A percentile compares a stretch with the other conserved stretches of the same genome.
phyloP scores from a whole-genome alignment of 2,888 invertebrate species.

The Hirtodrosophila duncani region DNA sequence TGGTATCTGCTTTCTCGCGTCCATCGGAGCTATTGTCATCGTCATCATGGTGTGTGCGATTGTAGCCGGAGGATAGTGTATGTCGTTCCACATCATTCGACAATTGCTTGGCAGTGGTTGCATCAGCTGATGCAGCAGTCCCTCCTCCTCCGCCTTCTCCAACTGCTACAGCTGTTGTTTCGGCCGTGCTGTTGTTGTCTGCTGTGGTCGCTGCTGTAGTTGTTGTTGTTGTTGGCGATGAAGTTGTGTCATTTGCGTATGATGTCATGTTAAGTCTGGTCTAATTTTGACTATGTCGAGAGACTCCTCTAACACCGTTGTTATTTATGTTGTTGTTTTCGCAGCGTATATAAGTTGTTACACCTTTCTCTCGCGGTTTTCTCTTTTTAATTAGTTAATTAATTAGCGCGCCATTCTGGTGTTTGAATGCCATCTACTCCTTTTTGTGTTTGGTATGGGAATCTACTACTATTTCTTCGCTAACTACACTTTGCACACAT shows the following conservation, averaged over 20 bases:
- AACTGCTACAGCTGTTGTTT: background rate
- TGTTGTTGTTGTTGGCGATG: slow-evolving; percentile 42
- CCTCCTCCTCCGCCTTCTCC: slow-evolving; percentile 3
- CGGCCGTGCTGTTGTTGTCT: slow-evolving; percentile 7
- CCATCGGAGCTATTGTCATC: slow-evolving; percentile 72
- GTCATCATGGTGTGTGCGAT: slow-evolving; percentile 37
- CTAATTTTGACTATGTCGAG: slow-evolving; percentile 13
- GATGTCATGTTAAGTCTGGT: slow-evolving; percentile 56
- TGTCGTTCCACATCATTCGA: slow-evolving; percentile 23
- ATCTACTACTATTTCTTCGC: slow-evolving; percentile 34
- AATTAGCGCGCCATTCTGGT: slow-evolving; percentile 34
- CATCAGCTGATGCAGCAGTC: slow-evolving; percentile 23
- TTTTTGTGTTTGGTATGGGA: slow-evolving; percentile 14
- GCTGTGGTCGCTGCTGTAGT: slow-evolving; percentile 19
- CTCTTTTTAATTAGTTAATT: slow-evolving; percentile 62
- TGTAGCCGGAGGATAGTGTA: slow-evolving; percentile 18
- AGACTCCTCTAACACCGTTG: too few species aligned
- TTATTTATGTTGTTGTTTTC: slow-evolving; percentile 12
- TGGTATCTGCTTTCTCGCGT: slow-evolving; percentile 77
- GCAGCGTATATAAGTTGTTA: slow-evolving; percentile 5
- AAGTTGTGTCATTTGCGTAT: slow-evolving; percentile 64
- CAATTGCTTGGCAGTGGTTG: slow-evolving; percentile 36
- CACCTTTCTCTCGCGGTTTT: slow-evolving; percentile 46
- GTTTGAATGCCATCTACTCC: too few species aligned
- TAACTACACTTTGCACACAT: slow-evolving; percentile 39